Conservation (phyloP, 2,888 invertebrate species). For the Agapostemon virescens region DNA sequence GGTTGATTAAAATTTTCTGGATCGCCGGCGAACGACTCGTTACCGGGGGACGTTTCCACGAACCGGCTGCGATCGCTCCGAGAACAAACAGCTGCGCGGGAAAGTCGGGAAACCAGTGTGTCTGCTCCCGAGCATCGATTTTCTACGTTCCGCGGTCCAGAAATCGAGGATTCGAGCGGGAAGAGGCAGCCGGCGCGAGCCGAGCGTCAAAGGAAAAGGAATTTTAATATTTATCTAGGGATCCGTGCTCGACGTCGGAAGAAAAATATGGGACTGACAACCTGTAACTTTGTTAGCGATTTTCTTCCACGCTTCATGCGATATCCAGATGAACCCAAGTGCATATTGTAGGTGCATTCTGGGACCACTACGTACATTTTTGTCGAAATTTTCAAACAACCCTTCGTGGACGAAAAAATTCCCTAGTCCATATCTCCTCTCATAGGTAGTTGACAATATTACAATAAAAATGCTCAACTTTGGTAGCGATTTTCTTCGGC, state of each 20-base stretch:
- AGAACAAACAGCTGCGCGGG: slow-evolving; percentile 8
- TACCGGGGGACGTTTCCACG: slow-evolving; percentile 27
- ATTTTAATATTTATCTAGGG: slow-evolving; percentile 5
- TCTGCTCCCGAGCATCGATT: neutral
- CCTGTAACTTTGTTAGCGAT: neutral
- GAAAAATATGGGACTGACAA: neutral
- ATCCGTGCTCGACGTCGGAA: neutral
- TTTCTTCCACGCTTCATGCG: neutral
- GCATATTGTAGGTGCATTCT: neutral
- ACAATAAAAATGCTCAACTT: neutral
- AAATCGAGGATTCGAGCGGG: neutral
- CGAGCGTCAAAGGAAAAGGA: neutral
- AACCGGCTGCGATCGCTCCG: slow-evolving; percentile 28
- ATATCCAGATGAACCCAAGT: neutral
- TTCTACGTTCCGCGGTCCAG: neutral
- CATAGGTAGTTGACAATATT: neutral
- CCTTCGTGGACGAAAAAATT: too few species aligned
- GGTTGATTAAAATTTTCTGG: slow-evolving; percentile 37
- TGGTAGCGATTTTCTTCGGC: neutral
- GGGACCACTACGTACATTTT: neutral
- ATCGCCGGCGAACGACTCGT: slow-evolving; percentile 15
- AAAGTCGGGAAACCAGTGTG: neutral
- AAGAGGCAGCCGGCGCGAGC: neutral
- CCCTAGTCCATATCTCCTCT: neutral
- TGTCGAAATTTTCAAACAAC: too few species aligned